phyloP scores from a whole-genome alignment of 2,113 vertebrate genomes.

The Forbesichthys papilliferus region DNA sequence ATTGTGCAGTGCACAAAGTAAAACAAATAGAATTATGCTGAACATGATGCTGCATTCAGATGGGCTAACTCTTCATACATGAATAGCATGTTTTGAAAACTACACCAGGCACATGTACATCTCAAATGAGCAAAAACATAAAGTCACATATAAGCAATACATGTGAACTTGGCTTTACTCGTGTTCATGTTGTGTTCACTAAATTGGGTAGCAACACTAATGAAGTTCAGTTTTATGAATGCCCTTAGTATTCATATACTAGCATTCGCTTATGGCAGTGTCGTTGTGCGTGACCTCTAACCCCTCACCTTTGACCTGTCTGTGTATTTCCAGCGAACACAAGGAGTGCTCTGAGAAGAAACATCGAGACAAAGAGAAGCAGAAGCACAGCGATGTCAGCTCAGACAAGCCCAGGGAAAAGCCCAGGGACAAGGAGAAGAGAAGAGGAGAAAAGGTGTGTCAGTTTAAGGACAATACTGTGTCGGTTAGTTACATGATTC shows the following conservation, averaged over 20 bases:
- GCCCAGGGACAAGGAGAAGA: conserved; percentile 84
- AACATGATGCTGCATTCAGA: neutral
- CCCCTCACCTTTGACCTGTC: conserved; percentile 41
- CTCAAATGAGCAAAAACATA: conserved; percentile 7
- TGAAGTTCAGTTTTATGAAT: neutral
- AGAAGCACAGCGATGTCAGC: conserved; percentile 86
- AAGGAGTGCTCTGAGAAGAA: conserved; percentile 95
- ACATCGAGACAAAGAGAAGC: conserved; percentile 87
- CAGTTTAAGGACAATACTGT: no score
- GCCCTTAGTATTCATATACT: neutral
- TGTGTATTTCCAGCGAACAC: conserved; percentile 81
- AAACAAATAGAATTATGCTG: no score
- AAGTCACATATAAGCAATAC: conserved; percentile 16
- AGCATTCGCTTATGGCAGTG: neutral
- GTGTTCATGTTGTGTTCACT: conserved; percentile 4
- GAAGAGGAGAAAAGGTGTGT: conserved; percentile 90
- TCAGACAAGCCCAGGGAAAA: conserved; percentile 82
- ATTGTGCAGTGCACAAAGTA: no score
- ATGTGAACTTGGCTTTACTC: conserved; percentile 14
- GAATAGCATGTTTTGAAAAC: neutral
- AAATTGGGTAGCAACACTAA: conserved; percentile 7
- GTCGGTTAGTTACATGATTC: neutral
- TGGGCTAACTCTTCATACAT: neutral
- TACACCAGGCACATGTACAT: neutral
- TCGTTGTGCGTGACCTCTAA: conserved; percentile 30